phyloP scores from a whole-genome alignment of 1,140 invertebrate genomes.

The Papilio xuthus region DNA sequence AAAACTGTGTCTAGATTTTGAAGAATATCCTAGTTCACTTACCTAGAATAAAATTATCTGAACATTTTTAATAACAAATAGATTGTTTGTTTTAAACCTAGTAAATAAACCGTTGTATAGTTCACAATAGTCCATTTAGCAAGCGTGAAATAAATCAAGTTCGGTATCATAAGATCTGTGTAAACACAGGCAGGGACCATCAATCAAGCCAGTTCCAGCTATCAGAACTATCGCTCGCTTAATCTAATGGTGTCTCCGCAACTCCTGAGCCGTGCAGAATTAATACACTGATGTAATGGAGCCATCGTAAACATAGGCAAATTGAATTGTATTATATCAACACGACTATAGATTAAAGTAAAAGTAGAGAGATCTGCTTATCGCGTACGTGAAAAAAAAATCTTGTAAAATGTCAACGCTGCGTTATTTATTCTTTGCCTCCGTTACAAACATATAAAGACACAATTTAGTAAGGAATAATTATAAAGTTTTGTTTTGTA shows the following conservation, averaged over 20 bases:
- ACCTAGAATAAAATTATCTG: too few species aligned
- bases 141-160: slow-evolving; percentile 17
- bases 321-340: slow-evolving; percentile 35
- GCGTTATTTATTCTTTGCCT: too few species aligned
- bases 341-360: neutral
- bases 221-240: slow-evolving; percentile 31
- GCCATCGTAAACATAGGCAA: slow-evolving; percentile 31
- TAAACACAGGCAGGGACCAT: slow-evolving; percentile 27
- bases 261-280: slow-evolving; percentile 34
- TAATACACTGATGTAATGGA: slow-evolving; percentile 30
- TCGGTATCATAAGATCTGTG: slow-evolving; percentile 32
- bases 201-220: slow-evolving; percentile 34
- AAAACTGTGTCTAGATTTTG: too few species aligned
- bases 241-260: slow-evolving; percentile 35
- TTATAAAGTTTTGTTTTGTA: too few species aligned
- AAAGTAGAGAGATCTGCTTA: neutral
- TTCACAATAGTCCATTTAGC: slow-evolving; percentile 12
- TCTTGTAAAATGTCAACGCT: too few species aligned
- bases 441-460: too few species aligned
- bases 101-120: neutral
- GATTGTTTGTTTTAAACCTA: neutral
- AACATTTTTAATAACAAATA: neutral
- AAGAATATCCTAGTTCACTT: too few species aligned
- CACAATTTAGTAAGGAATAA: too few species aligned
- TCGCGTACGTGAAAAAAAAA: neutral